phyloP scores from a whole-genome alignment of 30 jellyfish, hydroid and myxozoan genomes.

The Rhopilema esculentum region DNA sequence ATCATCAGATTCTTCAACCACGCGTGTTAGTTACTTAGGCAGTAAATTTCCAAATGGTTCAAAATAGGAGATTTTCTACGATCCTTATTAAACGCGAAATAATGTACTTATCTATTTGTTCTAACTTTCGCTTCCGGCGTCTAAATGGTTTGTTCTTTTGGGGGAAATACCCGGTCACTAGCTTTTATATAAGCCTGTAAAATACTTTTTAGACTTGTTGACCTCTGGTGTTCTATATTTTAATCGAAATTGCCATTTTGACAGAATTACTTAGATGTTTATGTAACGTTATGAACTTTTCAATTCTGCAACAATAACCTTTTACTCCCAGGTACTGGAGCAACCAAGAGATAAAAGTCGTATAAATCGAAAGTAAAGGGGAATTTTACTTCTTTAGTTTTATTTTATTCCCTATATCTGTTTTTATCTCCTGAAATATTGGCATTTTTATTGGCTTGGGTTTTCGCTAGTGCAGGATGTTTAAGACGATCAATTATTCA shows the following conservation, averaged over 20 bases:
- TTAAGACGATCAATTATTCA: conserved; percentile 47
- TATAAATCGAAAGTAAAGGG: not conserved
- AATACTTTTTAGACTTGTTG: not conserved
- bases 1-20: not conserved
- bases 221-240: not conserved
- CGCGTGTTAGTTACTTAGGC: not conserved
- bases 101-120: not conserved
- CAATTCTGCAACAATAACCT: not conserved
- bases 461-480: not conserved
- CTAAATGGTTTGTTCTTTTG: not conserved
- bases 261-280: not conserved
- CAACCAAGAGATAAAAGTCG: not conserved
- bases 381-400: not conserved
- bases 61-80: not conserved
- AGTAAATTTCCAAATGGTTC: not conserved
- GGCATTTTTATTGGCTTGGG: not conserved
- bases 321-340: not conserved
- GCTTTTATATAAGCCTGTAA: not conserved
- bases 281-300: not conserved
- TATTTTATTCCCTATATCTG: not conserved
- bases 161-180: not conserved
- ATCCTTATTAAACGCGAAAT: not conserved
- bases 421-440: not conserved
- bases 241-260: not conserved
- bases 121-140: not conserved